Conservation (phyloP, 2,888 invertebrate genomes). For the Sarcophaga rosellei region DNA sequence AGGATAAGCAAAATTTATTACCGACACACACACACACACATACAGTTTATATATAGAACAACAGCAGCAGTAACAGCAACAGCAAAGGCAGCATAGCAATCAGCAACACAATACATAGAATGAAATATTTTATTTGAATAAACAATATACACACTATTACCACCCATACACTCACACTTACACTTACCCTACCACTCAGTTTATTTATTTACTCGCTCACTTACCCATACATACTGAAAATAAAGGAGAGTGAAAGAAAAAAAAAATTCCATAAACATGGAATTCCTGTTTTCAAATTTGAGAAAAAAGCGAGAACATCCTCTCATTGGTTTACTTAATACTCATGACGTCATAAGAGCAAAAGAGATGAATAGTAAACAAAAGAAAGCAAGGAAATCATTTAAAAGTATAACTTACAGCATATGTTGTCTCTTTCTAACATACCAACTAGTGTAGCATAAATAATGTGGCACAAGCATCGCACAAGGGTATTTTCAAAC, state of each 20-base stretch:
- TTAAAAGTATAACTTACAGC: background rate
- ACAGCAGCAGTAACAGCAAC: background rate
- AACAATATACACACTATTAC: too few relatives aligned
- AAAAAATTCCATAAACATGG: background rate
- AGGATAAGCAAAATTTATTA: background rate
- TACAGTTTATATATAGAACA: background rate
- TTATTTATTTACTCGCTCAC: background rate
- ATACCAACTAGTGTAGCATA: conserved; percentile 8
- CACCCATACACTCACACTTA: too few relatives aligned
- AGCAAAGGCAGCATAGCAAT: background rate
- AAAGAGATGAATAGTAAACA: conserved; percentile 5
- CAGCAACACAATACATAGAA: background rate
- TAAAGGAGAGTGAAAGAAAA: background rate
- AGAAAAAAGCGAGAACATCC: background rate
- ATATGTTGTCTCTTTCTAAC: background rate
- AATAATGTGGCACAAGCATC: background rate
- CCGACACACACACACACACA: background rate
- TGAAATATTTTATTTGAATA: too few relatives aligned
- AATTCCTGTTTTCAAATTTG: background rate
- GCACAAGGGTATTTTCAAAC: background rate
- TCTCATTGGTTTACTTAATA: conserved; percentile 41
- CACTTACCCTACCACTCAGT: background rate
- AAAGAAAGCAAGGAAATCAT: background rate
- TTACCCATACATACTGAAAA: background rate
- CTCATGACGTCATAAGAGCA: conserved; percentile 48